Evolutionary conservation across 2,797 vertebrate species (phyloP), one percentile per base, ranked within the genome.

Genomic region (Aphelocoma californica): DNA sequence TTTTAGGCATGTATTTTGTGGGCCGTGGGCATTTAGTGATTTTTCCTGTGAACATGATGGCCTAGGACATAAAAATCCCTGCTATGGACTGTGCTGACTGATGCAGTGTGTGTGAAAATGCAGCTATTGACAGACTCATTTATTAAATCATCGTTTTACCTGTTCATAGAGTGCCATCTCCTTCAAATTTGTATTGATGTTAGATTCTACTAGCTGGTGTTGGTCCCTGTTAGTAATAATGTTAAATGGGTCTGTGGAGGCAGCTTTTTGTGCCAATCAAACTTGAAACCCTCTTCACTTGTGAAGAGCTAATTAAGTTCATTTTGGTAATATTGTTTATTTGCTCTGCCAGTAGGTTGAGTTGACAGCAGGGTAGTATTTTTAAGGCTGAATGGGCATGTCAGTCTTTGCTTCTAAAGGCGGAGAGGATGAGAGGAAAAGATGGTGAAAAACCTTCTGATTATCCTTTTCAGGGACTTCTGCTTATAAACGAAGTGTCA

Each of bases 301-400:
- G 66, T 77, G 24, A 25, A 80, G 45, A 20, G 44, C 24, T 95
- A 85, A 82, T 90, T 75, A 73, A 69, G 20, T 93, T 95, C 8
- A 25, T 61, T 71, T 44, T 80, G 36, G 8, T 74, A 38, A 56
- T 56, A 25, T 5, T 74, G 42, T 84, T 67, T 69, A 79, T 32
- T 84, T 84, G 54, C n/a, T 88, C 3, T 78, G 28, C 24, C n/a
- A 70, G 14, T 56, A 73, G 80, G 12, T 4, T 72, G n/a, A 75
- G 3, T 51, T 42, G 32, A 56, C 40, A 85, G 65, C 51, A 77
- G 45, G 38, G 4, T 73, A 56, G 9, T 75, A 23, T 57, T 86
- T 92, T 65, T 47, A 64, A 74, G 34, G 57, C 45, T 75, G 32
- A 73, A 45, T 56, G 54, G 13, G 18, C 12, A 28, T 8, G 7